These are phyloP conservation scores for Colossoma macropomum DNA, from an alignment of 2,113 vertebrate genomes.

Conservation along the genomic window DNA sequence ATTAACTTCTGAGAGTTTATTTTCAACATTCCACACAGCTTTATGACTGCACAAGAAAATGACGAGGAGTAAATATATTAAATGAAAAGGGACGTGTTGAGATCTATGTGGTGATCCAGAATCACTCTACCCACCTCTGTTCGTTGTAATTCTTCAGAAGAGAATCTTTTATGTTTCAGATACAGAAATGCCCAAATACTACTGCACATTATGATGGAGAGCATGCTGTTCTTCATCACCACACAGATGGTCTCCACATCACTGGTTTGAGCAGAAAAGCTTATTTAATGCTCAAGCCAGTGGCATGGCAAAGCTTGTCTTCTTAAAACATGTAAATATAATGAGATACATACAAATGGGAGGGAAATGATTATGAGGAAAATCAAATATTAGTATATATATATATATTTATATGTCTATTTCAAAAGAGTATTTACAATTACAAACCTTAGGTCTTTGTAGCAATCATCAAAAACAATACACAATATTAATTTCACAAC, in stretches of 20 bases:
- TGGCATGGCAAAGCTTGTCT: not conserved
- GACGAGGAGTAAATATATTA: not conserved
- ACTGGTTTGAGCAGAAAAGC: not conserved
- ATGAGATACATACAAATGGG: slow-evolving; percentile 4
- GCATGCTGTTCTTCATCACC: not conserved
- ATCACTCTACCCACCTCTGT: not conserved
- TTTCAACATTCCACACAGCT: slow-evolving; percentile 15
- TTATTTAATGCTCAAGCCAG: too few species aligned
- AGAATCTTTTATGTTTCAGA: not conserved
- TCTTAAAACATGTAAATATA: not conserved
- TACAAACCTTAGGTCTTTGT: slow-evolving; percentile 58
- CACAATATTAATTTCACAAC: slow-evolving; percentile 66
- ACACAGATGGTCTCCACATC: not conserved
- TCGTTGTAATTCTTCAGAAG: not conserved
- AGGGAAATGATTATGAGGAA: slow-evolving; percentile 9
- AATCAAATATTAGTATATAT: not conserved
- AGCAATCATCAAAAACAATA: slow-evolving; percentile 58
- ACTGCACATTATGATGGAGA: not conserved
- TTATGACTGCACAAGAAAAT: not conserved
- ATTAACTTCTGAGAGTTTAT: not conserved
- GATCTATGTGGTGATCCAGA: slow-evolving; percentile 21
- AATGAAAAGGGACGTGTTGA: not conserved
- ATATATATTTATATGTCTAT: slow-evolving; percentile 13
- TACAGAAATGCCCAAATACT: not conserved
- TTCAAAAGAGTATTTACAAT: slow-evolving; percentile 67